Percentiles rank a stretch among this genome's conserved stretches.
Conservation (phyloP, 2,113 vertebrate species). For the Podarcis cretensis region DNA sequence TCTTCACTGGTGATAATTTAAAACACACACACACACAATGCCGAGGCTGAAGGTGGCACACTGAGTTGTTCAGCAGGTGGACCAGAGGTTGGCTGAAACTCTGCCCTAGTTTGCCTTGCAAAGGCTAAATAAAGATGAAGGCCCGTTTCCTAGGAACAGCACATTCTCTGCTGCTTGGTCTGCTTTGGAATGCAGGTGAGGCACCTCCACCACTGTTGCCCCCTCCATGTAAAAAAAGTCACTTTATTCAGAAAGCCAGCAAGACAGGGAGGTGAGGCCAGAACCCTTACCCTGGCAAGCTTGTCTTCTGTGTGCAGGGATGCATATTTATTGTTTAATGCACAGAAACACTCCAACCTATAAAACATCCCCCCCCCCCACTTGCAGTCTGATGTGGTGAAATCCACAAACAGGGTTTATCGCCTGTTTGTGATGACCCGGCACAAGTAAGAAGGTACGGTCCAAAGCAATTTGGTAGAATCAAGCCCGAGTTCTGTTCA, state of each 20-base stretch:
- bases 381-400: background rate
- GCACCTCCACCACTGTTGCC: rapidly evolving
- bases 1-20: conserved; percentile 24
- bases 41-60: conserved; percentile 59
- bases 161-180: too few species aligned
- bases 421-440: background rate
- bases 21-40: background rate
- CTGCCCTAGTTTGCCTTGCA: background rate
- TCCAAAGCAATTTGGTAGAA: background rate
- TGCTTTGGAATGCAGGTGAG: too few species aligned
- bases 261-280: background rate
- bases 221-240: background rate
- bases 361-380: too few species aligned
- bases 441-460: background rate
- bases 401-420: background rate
- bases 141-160: background rate
- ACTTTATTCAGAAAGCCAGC: background rate
- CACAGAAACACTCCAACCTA: too few species aligned
- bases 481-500: background rate
- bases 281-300: too few species aligned
- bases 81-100: background rate
- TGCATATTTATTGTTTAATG: background rate
- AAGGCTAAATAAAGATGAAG: background rate
- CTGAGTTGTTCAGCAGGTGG: background rate
- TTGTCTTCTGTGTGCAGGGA: background rate